These are phyloP conservation scores for Plebejus argus DNA, from an alignment of 2,888 invertebrate genomes.

Conservation along the genomic window DNA sequence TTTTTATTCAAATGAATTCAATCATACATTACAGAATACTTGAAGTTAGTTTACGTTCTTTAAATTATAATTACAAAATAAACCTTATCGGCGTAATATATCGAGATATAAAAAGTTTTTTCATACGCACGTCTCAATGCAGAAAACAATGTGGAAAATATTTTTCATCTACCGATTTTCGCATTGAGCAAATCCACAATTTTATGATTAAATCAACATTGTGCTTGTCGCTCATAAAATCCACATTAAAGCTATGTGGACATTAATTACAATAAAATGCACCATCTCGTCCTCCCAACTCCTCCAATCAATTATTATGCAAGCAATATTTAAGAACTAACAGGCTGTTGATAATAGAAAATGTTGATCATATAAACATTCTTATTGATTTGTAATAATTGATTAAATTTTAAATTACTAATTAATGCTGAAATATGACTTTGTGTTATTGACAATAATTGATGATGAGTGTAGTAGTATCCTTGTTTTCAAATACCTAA, in stretches of 20 bases:
- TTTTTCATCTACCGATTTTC: conserved; percentile 53
- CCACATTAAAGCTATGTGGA: conserved; percentile 74
- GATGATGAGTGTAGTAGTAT: neutral
- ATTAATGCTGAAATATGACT: neutral
- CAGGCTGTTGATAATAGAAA: conserved; percentile 25
- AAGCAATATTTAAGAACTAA: conserved; percentile 62
- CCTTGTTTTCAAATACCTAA: neutral
- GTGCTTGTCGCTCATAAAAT: conserved; percentile 67
- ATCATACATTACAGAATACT: conserved; percentile 79
- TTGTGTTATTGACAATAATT: neutral
- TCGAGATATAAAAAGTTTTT: conserved; percentile 64
- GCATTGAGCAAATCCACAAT: conserved; percentile 69
- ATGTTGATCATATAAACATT: conserved; percentile 11
- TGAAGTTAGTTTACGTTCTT: conserved; percentile 75
- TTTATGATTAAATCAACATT: conserved; percentile 50
- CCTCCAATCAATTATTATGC: conserved; percentile 59
- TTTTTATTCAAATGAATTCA: conserved; percentile 81
- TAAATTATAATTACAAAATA: conserved; percentile 80
- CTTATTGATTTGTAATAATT: neutral
- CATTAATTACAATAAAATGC: conserved; percentile 78
- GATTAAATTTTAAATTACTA: neutral
- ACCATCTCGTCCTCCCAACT: conserved; percentile 63
- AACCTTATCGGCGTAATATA: conserved; percentile 73
- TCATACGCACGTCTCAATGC: conserved; percentile 64
- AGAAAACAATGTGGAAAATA: conserved; percentile 64